Evolutionary conservation across 2,888 invertebrate genomes (phyloP).

Genomic region (Aspidapion aeneum): DNA sequence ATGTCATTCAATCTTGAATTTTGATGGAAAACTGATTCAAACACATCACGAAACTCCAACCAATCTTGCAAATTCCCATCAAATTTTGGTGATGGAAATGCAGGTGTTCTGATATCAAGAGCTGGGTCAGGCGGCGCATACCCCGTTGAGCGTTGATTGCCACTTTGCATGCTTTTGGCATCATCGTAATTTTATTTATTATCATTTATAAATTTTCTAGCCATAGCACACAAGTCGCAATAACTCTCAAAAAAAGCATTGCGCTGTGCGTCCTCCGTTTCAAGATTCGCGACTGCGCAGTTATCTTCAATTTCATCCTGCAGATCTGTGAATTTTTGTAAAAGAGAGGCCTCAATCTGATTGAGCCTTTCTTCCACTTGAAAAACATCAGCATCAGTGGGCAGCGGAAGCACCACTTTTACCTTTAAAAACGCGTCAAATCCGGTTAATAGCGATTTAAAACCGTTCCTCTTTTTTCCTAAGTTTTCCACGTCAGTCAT

Average conservation of each 20-base stretch:
- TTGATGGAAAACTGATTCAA: conserved; percentile 12
- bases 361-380: no score
- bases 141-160: neutral
- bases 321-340: neutral
- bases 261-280: neutral
- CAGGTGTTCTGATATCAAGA: neutral
- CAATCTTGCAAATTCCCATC: conserved; percentile 17
- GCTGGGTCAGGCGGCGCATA: neutral
- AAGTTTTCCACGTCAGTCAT: no score
- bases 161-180: neutral
- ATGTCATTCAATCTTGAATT: conserved; percentile 7
- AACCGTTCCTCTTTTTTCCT: no score
- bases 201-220: neutral
- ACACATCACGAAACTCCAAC: conserved; percentile 10
- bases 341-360: no score
- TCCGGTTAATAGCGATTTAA: neutral
- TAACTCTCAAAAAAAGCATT: neutral
- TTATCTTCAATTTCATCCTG: neutral
- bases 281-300: neutral
- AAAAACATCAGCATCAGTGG: neutral
- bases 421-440: neutral
- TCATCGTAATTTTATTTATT: neutral
- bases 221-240: neutral
- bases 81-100: conserved; percentile 15
- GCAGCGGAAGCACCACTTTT: neutral